Conservation (phyloP, 1,140 invertebrate species). For the Mercenaria mercenaria region DNA sequence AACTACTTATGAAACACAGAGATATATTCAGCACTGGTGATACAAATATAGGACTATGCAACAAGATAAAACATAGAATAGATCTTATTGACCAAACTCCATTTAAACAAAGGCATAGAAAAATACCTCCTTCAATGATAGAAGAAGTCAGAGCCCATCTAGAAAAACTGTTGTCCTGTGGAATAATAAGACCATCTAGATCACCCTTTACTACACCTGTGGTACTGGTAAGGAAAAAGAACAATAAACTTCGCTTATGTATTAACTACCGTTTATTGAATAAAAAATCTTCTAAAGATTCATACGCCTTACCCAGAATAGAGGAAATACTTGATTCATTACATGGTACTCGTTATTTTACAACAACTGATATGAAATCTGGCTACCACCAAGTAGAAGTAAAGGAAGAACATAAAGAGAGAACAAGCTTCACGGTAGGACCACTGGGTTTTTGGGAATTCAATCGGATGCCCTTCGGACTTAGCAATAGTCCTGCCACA, state of each 20-base stretch:
- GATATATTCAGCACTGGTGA: conserved; percentile 57
- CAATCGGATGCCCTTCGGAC: background rate
- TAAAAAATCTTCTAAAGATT: background rate
- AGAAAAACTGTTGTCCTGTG: conserved; percentile 36
- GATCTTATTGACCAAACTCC: conserved; percentile 30
- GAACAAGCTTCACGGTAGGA: background rate
- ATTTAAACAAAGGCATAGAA: conserved; percentile 57
- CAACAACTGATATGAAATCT: background rate
- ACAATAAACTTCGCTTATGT: background rate
- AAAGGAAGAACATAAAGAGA: background rate
- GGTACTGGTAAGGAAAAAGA: conserved; percentile 41
- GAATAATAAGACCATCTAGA: conserved; percentile 29
- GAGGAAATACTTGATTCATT: background rate
- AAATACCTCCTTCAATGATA: conserved; percentile 53
- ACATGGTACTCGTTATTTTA: background rate
- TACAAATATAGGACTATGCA: conserved; percentile 47
- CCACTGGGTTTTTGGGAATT: background rate
- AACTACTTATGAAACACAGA: conserved; percentile 4
- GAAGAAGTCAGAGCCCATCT: conserved; percentile 57
- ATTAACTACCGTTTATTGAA: background rate
- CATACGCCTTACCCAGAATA: background rate
- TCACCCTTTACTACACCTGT: conserved; percentile 36
- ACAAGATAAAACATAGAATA: conserved; percentile 47
- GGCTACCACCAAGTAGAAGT: conserved; percentile 8
- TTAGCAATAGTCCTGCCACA: background rate